Evolutionary conservation across 2,888 invertebrate species (phyloP).

Genomic region (Lacanobia wlatinum): DNA sequence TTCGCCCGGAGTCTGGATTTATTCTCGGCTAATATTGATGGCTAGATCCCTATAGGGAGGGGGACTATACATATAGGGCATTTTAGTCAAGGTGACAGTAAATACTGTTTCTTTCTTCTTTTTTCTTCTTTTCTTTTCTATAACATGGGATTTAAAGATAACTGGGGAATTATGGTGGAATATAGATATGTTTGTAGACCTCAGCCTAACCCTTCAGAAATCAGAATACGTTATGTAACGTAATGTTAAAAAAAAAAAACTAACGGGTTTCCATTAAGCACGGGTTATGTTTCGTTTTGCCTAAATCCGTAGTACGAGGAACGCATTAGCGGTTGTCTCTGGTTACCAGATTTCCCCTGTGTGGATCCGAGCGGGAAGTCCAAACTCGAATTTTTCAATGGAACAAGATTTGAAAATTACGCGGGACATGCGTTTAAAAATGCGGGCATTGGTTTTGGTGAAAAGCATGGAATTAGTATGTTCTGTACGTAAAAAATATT

Average conservation of each 20-base stretch:
- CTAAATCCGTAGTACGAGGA: constrained; percentile 68
- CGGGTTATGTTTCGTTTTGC: constrained; percentile 50
- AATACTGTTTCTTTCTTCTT: no score
- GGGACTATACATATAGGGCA: no score
- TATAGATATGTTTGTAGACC: neutral
- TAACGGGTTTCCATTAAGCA: constrained; percentile 49
- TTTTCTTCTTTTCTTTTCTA: no score
- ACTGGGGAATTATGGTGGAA: neutral
- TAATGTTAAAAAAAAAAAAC: constrained; percentile 18
- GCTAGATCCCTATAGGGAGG: no score
- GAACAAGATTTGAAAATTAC: constrained; percentile 3
- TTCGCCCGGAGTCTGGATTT: no score
- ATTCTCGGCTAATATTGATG: no score
- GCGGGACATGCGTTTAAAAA: neutral
- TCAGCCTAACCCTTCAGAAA: neutral
- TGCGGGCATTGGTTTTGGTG: neutral
- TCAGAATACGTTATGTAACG: neutral
- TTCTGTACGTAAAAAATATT: neutral
- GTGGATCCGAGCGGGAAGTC: constrained; percentile 38
- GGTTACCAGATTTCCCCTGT: constrained; percentile 47
- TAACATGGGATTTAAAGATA: neutral
- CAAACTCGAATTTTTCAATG: constrained; percentile 29
- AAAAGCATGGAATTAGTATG: neutral
- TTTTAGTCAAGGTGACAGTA: no score
- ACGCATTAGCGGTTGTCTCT: constrained; percentile 68